phyloP scores from a whole-genome alignment of 2,797 vertebrate genomes.

The Pangasius mekongensis region DNA sequence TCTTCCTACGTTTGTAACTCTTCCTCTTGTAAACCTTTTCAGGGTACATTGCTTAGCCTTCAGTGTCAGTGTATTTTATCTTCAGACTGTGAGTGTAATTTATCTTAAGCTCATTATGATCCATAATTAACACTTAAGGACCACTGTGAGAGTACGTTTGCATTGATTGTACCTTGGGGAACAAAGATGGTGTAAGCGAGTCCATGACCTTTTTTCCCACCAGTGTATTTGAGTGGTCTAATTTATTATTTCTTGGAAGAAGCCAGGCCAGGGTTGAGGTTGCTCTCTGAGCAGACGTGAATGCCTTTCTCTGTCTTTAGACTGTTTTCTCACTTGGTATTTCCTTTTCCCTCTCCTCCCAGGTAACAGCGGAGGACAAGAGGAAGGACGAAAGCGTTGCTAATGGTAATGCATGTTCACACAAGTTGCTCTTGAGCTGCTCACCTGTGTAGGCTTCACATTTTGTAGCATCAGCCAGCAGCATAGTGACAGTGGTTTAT shows the following conservation, averaged over 20 bases:
- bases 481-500: not conserved
- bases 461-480: not conserved
- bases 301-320: not conserved
- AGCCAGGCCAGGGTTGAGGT: not conserved
- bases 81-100: not conserved
- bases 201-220: not conserved
- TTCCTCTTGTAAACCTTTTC: not conserved
- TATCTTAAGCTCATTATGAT: not conserved
- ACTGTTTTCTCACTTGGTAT: conserved; percentile 8
- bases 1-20: not conserved
- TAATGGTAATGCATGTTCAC: conserved; percentile 65
- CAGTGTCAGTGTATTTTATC: not conserved
- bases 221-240: not conserved
- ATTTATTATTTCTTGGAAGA: not conserved
- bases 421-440: not conserved
- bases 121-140: not conserved
- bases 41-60: not conserved
- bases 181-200: not conserved
- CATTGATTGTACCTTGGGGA: not conserved
- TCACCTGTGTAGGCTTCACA: not conserved
- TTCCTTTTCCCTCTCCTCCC: conserved; percentile 55
- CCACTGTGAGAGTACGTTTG: not conserved
- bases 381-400: conserved; percentile 65
- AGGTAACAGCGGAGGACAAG: conserved; percentile 76
- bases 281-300: not conserved